Conservation (phyloP, 1,140 invertebrate genomes). For the Heliconius congener region DNA sequence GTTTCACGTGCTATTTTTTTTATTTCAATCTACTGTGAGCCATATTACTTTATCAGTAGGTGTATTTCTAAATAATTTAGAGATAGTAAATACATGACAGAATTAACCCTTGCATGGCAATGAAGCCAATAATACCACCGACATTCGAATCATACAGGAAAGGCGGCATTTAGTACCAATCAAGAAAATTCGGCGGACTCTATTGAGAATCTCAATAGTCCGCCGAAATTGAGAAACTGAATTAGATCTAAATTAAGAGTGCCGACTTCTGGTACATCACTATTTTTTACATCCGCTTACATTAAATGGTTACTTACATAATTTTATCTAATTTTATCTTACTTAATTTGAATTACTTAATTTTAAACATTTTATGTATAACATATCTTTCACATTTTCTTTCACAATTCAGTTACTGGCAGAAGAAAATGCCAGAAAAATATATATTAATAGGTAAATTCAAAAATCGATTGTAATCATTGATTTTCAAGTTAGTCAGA, state of each 20-base stretch:
- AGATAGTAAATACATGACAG: slow-evolving; percentile 20
- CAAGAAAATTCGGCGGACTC: slow-evolving; percentile 35
- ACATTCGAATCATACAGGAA: slow-evolving; percentile 35
- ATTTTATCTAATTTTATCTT: too few species aligned
- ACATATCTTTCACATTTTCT: too few species aligned
- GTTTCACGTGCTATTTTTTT: background rate
- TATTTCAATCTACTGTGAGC: background rate
- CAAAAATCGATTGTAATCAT: too few species aligned
- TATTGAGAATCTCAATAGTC: background rate
- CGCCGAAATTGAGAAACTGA: background rate
- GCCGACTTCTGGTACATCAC: background rate
- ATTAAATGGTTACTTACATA: too few species aligned
- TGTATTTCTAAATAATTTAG: slow-evolving; percentile 8
- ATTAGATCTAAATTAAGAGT: background rate
- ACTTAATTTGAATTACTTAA: too few species aligned
- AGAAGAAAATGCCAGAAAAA: too few species aligned
- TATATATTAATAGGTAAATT: too few species aligned
- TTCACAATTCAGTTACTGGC: too few species aligned
- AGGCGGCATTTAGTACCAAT: slow-evolving; percentile 37
- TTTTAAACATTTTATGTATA: too few species aligned
- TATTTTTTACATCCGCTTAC: background rate
- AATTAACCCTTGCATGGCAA: slow-evolving; percentile 25
- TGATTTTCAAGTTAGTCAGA: background rate
- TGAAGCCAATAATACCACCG: slow-evolving; percentile 31
- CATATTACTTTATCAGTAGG: background rate